Conservation (phyloP, 2,113 vertebrate genomes). For the Paraplagusia blochii region DNA sequence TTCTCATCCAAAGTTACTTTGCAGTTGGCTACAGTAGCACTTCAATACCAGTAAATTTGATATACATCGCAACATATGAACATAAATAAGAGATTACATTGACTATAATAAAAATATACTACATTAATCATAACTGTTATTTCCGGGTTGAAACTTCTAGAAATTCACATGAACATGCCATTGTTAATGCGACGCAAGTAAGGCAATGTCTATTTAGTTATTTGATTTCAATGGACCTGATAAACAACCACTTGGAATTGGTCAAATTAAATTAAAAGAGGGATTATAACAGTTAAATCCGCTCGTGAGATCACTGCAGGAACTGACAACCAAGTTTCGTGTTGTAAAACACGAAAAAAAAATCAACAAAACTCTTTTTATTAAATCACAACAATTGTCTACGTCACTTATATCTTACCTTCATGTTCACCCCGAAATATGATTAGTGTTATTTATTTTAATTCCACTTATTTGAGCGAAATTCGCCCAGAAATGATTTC, state of each 20-base stretch:
- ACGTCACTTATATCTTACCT: constrained; percentile 73
- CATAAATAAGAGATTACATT: too few species aligned
- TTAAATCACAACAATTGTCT: constrained; percentile 19
- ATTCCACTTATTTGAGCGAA: constrained; percentile 57
- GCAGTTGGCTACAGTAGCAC: too few species aligned
- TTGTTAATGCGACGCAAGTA: not conserved
- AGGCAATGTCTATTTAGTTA: too few species aligned
- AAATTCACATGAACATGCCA: not conserved
- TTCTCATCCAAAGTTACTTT: too few species aligned
- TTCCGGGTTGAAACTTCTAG: not conserved
- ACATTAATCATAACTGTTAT: not conserved
- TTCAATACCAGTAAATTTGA: too few species aligned
- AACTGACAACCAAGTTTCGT: constrained; percentile 37
- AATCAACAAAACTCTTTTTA: constrained; percentile 24
- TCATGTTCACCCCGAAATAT: constrained; percentile 70
- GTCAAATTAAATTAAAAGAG: not conserved
- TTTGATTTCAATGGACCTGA: not conserved
- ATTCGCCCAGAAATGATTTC: constrained; percentile 66
- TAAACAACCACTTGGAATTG: not conserved
- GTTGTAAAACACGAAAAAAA: not conserved
- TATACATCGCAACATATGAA: too few species aligned
- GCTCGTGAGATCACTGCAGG: constrained; percentile 24
- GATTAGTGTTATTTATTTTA: constrained; percentile 39
- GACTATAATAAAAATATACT: too few species aligned
- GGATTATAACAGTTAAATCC: not conserved